Evolutionary conservation across 2,888 invertebrate genomes (phyloP), one percentile per base, ranked within the genome.

Genomic region (Halictus ligatus): DNA sequence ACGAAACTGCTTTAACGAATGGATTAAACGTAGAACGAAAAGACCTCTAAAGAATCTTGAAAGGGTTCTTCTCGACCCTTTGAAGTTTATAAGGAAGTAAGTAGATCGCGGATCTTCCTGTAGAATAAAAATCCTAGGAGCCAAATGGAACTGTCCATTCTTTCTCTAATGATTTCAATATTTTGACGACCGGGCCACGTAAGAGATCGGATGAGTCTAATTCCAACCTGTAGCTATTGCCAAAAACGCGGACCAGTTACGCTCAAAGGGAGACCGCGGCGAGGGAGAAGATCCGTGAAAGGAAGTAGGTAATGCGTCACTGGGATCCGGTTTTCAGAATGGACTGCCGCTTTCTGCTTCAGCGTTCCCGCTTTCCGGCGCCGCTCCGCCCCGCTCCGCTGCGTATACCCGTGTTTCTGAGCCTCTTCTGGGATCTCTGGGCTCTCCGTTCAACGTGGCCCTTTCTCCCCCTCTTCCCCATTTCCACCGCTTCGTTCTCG

Each of bases 321-420:
- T 58, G 71, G 83, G 69, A 78, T 64, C 43, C 50, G 71, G 10
- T 75, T 75, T 64, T 21, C 78, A 78, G 67, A 78, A 75, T 35
- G 64, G 50, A 35, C 43, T 43, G 35, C 58, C 60, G 71, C 75
- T 79, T 48, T 83, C 75, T 25, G 25, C 29, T 5, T 35, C 29
- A 43, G 54, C 25, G 50, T 83, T 78, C 50, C 74, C 74, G 75
- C 67, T 82, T 78, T 54, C 77, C 69, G 74, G 40, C 40, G 5
- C 21, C 25, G 21, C 54, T 2, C 54, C 21, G 35, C 35, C 5
- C 35, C 5, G 35, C 35, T 1, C 35, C 35, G 35, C 67, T 67
- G 54, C 73, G 43, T 35, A 48, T 21, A 54, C 15, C 15, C 50
- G 12, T 71, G 18, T 43, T n/a, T 40, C 21, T n/a, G 69, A 40